These are phyloP conservation scores for Sebastes hubbsi DNA, from an alignment of 2,797 vertebrate genomes.

Conservation along the genomic window DNA sequence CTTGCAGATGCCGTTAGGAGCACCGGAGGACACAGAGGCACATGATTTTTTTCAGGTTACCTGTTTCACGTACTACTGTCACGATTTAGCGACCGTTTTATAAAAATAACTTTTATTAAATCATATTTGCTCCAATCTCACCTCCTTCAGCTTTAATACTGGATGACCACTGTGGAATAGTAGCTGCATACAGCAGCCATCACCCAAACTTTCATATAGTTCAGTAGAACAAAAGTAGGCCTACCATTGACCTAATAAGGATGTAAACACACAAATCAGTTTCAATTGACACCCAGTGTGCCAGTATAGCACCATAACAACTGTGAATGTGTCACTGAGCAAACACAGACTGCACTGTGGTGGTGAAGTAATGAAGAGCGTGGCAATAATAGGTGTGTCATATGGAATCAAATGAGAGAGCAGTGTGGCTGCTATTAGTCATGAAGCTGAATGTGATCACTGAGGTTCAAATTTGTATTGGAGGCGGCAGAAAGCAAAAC, in stretches of 20 bases:
- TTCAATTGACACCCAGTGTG: background rate
- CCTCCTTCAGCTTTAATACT: background rate
- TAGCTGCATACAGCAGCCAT: background rate
- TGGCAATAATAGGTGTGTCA: background rate
- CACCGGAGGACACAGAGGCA: no score
- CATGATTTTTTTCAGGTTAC: no score
- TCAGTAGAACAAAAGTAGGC: background rate
- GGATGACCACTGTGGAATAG: background rate
- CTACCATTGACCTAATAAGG: background rate
- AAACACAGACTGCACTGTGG: background rate
- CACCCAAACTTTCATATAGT: background rate
- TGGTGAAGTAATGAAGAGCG: background rate
- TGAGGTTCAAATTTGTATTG: background rate
- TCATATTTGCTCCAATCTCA: no score
- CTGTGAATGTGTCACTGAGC: background rate
- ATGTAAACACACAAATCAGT: background rate
- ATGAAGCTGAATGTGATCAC: background rate
- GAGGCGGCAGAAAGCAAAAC: background rate
- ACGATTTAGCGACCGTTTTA: no score
- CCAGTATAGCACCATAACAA: background rate
- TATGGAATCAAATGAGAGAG: background rate
- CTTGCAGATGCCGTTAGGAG: no score
- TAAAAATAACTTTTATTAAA: no score
- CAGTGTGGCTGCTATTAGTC: background rate
- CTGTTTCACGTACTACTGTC: no score